phyloP scores from a whole-genome alignment of 2,888 invertebrate species.

The Furcula furcula region DNA sequence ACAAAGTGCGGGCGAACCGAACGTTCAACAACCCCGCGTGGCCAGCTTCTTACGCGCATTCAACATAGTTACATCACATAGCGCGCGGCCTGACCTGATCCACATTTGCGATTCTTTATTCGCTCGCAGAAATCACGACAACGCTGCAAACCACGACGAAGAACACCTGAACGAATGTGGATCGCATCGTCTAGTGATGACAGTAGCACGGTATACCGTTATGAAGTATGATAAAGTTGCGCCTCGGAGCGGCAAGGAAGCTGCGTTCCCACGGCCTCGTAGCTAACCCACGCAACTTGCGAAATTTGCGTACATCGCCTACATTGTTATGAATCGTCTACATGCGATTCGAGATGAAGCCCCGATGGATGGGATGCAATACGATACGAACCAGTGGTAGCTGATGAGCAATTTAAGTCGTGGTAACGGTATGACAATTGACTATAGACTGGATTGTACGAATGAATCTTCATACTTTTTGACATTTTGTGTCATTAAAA shows the following conservation, averaged over 20 bases:
- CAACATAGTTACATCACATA: slow-evolving; percentile 54
- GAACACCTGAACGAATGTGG: slow-evolving; percentile 22
- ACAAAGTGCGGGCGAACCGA: slow-evolving; percentile 54
- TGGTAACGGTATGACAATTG: slow-evolving; percentile 18
- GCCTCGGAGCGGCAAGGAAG: slow-evolving; percentile 36
- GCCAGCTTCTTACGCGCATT: slow-evolving; percentile 48
- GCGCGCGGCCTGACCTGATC: slow-evolving; percentile 36
- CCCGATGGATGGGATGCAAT: slow-evolving; percentile 22
- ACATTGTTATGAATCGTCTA: slow-evolving; percentile 33
- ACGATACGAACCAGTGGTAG: slow-evolving; percentile 10
- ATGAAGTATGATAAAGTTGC: slow-evolving; percentile 46
- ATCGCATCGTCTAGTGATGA: slow-evolving; percentile 29
- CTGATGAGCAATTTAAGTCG: slow-evolving; percentile 18
- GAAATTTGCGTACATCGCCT: slow-evolving; percentile 46
- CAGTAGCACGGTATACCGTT: slow-evolving; percentile 56
- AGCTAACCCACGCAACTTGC: slow-evolving; percentile 46
- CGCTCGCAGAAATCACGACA: slow-evolving; percentile 10
- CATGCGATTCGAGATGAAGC: slow-evolving; percentile 16
- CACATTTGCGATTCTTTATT: slow-evolving; percentile 36
- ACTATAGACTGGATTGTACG: slow-evolving; percentile 4
- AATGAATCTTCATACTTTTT: neutral
- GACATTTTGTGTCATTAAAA: slow-evolving; percentile 2
- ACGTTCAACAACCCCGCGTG: slow-evolving; percentile 73
- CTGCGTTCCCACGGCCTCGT: slow-evolving; percentile 67
- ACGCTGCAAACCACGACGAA: slow-evolving; percentile 6